Evolutionary conservation across 2,888 invertebrate genomes (phyloP).

Genomic region (Silvanus unidentatus): DNA sequence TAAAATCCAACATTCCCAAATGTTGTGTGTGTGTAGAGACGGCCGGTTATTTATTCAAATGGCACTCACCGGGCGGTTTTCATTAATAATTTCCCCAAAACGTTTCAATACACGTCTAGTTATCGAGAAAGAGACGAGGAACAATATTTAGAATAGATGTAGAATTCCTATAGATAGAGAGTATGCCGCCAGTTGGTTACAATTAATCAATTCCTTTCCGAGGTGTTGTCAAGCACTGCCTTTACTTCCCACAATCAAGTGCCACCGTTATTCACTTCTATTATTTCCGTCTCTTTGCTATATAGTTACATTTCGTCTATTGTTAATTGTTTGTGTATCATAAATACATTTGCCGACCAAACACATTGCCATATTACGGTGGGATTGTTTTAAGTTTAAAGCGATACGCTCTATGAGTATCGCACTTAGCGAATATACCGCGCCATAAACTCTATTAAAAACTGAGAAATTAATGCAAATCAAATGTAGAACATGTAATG

Average conservation of each 20-base stretch:
- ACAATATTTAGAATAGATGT: constrained; percentile 6
- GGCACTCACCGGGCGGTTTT: no score
- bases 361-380: constrained; percentile 7
- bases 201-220: constrained; percentile 23
- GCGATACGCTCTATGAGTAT: constrained; percentile 32
- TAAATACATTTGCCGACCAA: constrained; percentile 17
- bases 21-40: no score
- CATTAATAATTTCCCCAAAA: no score
- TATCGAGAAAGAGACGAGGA: not conserved
- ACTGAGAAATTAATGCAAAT: constrained; percentile 36
- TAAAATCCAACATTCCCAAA: no score
- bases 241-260: constrained; percentile 25
- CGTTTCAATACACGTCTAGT: no score
- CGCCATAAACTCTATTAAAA: constrained; percentile 34
- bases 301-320: constrained; percentile 22
- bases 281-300: constrained; percentile 22
- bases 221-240: constrained; percentile 21
- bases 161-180: constrained; percentile 3
- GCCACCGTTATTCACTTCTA: constrained; percentile 24
- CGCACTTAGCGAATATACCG: constrained; percentile 8
- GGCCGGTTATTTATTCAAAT: no score
- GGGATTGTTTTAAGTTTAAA: constrained; percentile 7
- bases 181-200: constrained; percentile 7
- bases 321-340: constrained; percentile 29
- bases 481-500: constrained; percentile 36